Percentiles rank a stretch among this genome's conserved stretches.
phyloP scores from a whole-genome alignment of 1,140 invertebrate genomes.

The Procambarus virginalis region DNA sequence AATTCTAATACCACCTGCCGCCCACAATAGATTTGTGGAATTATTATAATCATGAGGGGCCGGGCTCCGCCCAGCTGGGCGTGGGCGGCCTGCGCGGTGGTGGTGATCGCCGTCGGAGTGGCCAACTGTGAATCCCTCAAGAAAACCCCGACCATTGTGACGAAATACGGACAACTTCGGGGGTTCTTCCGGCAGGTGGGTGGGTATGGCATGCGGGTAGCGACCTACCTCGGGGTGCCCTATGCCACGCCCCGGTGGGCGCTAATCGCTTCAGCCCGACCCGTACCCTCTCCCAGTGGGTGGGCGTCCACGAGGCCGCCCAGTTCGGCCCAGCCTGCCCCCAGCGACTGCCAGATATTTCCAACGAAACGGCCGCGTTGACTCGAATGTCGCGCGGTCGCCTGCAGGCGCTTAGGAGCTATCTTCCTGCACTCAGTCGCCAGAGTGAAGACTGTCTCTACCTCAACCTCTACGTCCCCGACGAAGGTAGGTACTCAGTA shows the following conservation, averaged over 20 bases:
- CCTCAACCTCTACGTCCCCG: constrained; percentile 54
- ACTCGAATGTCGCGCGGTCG: constrained; percentile 33
- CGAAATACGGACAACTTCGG: constrained; percentile 46
- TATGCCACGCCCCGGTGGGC: constrained; percentile 51
- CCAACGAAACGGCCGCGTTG: constrained; percentile 42
- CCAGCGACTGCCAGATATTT: constrained; percentile 73
- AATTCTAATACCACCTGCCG: too few relatives aligned
- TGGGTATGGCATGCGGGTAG: constrained; percentile 73
- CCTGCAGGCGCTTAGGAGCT: constrained; percentile 12
- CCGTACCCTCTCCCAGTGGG: constrained; percentile 49
- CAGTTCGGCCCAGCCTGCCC: constrained; percentile 50
- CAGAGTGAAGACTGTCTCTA: constrained; percentile 56
- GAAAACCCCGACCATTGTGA: constrained; percentile 36
- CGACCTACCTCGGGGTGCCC: constrained; percentile 46
- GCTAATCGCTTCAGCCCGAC: constrained; percentile 57
- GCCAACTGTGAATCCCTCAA: background rate
- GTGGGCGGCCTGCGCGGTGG: constrained; percentile 5
- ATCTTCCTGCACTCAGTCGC: constrained; percentile 30
- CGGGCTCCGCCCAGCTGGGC: background rate
- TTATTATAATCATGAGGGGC: constrained; percentile 14
- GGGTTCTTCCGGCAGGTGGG: constrained; percentile 28
- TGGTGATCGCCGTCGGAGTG: constrained; percentile 17
- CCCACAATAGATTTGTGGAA: background rate
- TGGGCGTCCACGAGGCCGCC: constrained; percentile 41
- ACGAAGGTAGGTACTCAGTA: constrained; percentile 37